Conservation (phyloP, 2,113 vertebrate species). For the Centropristis striata region DNA sequence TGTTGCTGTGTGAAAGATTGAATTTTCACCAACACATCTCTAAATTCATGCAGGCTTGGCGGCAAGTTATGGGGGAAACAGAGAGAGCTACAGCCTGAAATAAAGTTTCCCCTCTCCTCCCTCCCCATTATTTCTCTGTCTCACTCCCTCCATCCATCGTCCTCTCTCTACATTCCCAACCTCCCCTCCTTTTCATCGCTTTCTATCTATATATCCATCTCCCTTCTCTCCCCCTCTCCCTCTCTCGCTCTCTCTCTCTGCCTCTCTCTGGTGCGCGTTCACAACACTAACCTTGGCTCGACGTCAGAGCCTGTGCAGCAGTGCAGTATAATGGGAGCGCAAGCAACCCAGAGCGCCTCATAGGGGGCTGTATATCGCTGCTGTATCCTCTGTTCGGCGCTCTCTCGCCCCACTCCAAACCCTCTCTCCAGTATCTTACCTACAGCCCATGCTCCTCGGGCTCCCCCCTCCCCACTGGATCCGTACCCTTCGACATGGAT, state of each 20-base stretch:
- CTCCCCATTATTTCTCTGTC: not conserved
- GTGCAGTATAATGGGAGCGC: constrained; percentile 94
- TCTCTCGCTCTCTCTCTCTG: constrained; percentile 41
- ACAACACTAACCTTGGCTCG: constrained; percentile 93
- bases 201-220: constrained; percentile 24
- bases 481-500: constrained; percentile 92
- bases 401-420: constrained; percentile 84
- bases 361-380: constrained; percentile 86
- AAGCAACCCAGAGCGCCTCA: constrained; percentile 83
- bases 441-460: constrained; percentile 66
- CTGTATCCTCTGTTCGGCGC: constrained; percentile 80
- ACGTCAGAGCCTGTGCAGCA: constrained; percentile 98
- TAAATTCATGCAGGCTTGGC: not conserved
- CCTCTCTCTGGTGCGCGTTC: constrained; percentile 85
- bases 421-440: constrained; percentile 68
- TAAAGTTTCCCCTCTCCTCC: constrained; percentile 35
- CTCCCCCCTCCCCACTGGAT: constrained; percentile 82
- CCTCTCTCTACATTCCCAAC: not conserved
- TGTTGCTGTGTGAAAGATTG: not conserved
- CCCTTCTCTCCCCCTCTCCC: constrained; percentile 3
- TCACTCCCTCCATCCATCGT: not conserved
- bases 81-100: not conserved
- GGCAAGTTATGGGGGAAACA: constrained; percentile 10
- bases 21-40: not conserved
- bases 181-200: not conserved